Evolutionary conservation across 2,113 vertebrate species (phyloP).

Genomic region (Sisor rabdophorus): DNA sequence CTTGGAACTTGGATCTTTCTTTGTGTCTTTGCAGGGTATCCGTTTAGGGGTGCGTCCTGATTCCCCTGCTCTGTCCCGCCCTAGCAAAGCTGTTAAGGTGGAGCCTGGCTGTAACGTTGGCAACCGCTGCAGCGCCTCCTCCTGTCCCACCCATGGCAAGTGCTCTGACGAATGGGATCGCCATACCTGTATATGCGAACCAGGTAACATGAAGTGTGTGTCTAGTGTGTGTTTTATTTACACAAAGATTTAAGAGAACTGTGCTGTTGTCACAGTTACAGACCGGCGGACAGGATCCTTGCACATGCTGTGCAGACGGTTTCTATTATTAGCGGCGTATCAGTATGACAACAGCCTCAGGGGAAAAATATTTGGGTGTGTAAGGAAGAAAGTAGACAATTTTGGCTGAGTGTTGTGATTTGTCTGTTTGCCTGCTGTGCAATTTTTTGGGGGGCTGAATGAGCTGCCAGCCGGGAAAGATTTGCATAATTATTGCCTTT

Average conservation of each 20-base stretch:
- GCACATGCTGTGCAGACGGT: slow-evolving; percentile 15
- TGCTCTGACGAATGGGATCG: slow-evolving; percentile 89
- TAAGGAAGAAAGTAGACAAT: background rate
- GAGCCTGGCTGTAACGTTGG: slow-evolving; percentile 82
- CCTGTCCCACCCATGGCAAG: slow-evolving; percentile 81
- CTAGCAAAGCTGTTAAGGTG: slow-evolving; percentile 80
- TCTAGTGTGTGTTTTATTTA: slow-evolving; percentile 6
- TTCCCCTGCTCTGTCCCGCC: slow-evolving; percentile 75
- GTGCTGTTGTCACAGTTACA: background rate
- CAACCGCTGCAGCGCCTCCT: slow-evolving; percentile 80
- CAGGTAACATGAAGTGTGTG: slow-evolving; percentile 71
- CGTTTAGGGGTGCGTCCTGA: slow-evolving; percentile 82
- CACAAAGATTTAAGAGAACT: background rate
- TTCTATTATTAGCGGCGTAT: background rate
- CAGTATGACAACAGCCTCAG: background rate
- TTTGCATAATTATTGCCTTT: slow-evolving; percentile 26
- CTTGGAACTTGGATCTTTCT: background rate
- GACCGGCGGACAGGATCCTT: background rate
- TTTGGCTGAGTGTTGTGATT: slow-evolving; percentile 14
- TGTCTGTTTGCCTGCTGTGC: background rate
- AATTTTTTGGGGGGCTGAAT: background rate
- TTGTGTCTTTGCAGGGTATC: slow-evolving; percentile 75
- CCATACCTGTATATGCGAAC: slow-evolving; percentile 81
- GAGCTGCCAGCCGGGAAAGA: slow-evolving; percentile 4
- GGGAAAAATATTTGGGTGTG: background rate